Percentiles rank a stretch among this genome's conserved stretches.
Evolutionary conservation across 1,140 invertebrate genomes (phyloP).

Genomic region (Onthophagus taurus): DNA sequence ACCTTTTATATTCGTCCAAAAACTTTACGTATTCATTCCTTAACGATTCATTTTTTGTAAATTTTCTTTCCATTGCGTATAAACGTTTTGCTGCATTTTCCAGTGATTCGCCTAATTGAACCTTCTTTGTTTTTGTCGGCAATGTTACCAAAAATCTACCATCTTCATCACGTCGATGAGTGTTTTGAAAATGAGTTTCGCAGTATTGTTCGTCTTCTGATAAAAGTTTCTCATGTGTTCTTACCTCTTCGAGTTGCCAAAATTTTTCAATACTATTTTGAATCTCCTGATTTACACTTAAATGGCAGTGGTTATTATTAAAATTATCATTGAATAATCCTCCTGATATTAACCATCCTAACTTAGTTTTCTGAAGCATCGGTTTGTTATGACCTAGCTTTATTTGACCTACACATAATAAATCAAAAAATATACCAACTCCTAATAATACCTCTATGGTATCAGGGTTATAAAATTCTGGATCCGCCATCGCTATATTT

Average conservation of each 20-base stretch:
- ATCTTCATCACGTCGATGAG: no score
- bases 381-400: conserved; percentile 20
- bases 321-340: background rate
- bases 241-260: conserved; percentile 31
- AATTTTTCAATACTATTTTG: conserved; percentile 18
- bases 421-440: conserved; percentile 21
- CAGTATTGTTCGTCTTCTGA: no score
- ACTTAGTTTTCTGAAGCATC: conserved; percentile 27
- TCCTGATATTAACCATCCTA: conserved; percentile 30
- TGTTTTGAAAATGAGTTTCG: no score
- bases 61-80: no score
- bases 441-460: conserved; percentile 27
- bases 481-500: conserved; percentile 23
- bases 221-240: conserved; percentile 19
- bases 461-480: conserved; percentile 16
- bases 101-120: no score
- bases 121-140: no score
- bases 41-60: no score
- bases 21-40: no score
- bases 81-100: no score
- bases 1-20: no score
- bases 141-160: no score
- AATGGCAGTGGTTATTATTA: background rate
- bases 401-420: conserved; percentile 24
- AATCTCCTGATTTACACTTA: background rate